Evolutionary conservation across 2,113 vertebrate genomes (phyloP).

Genomic region (Toxostoma redivivum): DNA sequence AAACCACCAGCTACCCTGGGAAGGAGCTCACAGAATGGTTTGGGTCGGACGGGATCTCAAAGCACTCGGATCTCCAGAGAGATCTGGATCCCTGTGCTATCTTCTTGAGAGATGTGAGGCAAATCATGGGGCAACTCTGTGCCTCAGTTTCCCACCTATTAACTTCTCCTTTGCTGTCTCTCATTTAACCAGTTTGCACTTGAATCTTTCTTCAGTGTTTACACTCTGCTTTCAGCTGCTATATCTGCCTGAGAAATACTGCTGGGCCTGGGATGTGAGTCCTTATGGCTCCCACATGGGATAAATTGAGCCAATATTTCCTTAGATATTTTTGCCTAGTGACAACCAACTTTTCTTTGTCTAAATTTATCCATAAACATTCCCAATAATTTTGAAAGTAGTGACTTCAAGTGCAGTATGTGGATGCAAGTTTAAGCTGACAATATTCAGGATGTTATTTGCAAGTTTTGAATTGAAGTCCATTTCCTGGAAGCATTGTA

Average conservation of each 20-base stretch:
- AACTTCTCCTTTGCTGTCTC: background rate
- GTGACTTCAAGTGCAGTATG: rapidly evolving
- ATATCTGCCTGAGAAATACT: background rate
- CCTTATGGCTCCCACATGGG: background rate
- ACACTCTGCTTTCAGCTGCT: background rate
- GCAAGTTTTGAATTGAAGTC: background rate
- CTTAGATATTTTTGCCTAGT: background rate
- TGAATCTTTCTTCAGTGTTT: background rate
- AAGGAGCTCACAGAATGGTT: background rate
- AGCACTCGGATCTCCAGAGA: background rate
- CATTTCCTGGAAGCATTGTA: background rate
- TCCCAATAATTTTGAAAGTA: background rate
- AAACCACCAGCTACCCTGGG: background rate
- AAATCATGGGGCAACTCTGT: background rate
- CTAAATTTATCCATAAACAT: background rate
- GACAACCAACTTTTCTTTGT: background rate
- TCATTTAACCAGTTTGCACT: background rate
- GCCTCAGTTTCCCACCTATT: background rate
- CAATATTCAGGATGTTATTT: background rate
- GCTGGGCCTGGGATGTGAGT: background rate
- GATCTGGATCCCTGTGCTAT: background rate
- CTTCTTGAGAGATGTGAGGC: background rate
- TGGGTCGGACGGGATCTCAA: background rate
- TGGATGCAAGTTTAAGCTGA: background rate
- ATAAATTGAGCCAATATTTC: background rate